Base-by-base conservation (phyloP, 2,797 vertebrate genomes). In the Octomys mimax region DNA sequence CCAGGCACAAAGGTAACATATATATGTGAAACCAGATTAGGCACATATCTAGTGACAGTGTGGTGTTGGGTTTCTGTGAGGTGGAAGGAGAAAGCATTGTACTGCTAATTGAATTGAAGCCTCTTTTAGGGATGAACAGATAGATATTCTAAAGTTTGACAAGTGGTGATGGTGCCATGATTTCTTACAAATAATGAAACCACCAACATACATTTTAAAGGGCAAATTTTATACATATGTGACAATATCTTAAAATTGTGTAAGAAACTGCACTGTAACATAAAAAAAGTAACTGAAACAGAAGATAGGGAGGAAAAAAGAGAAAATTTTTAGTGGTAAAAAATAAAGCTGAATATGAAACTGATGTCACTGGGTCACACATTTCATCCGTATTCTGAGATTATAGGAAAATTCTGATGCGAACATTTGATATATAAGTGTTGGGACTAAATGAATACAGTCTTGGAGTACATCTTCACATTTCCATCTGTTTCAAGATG, bases 401-500 rank as follows among this genome's bases (percentile, higher is more conserved):
- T 95, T 96, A 95, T 46, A 89, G 10, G 52, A 97, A 89, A 97
- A 97, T 97, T 89, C 97, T 96, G 64, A 77, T 96, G 91, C 98
- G 98, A 98, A 98, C 98, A 98, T 97, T 98, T 97, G 98, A 98
- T 98, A 98, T 89, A 92, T 95, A 97, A 92, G 46, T 75, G 95
- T 95, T 97, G 96, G 98, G 89, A 49, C 97, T 94, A 97, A 98
- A 98, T 95, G 97, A 98, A 96, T 96, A 85, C 39, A 1, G 96
- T 95, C 97, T 98, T 91, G 66, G 92, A 98, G 97, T 94, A 89
- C 98, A 98, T 97, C 98, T 98, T 98, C 96, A 98, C 98, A 97
- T 98, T 98, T 97, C 98, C 98, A 98, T 98, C 98, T 98, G 98
- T 98, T 98, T 96, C 96, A 98, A 98, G 98, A 97, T 96, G 97